Evolutionary conservation across 2,113 vertebrate species (phyloP).

Genomic region (Oncorhynchus keta): DNA sequence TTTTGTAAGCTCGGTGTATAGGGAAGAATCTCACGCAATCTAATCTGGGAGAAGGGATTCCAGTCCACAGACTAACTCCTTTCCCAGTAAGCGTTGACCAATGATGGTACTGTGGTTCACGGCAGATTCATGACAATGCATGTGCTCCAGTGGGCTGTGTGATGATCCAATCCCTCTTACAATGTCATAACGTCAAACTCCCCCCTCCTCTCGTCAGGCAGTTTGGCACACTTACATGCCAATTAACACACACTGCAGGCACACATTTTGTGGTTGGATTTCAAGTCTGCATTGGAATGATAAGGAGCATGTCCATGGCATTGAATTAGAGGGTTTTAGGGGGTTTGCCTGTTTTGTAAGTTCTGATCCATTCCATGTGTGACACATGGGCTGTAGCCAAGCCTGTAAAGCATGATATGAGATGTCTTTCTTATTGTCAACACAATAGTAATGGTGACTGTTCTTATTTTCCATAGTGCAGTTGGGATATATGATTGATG

Average conservation of each 20-base stretch:
- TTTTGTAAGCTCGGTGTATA: too few species aligned
- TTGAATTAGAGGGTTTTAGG: not conserved
- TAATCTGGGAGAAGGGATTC: not conserved
- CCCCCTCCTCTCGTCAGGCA: not conserved
- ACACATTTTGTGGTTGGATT: not conserved
- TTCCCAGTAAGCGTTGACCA: not conserved
- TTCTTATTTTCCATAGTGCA: too few species aligned
- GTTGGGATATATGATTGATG: too few species aligned
- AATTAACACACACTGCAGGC: not conserved
- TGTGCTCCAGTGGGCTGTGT: not conserved
- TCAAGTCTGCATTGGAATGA: not conserved
- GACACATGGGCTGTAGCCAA: too few species aligned
- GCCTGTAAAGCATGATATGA: too few species aligned
- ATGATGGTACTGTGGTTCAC: not conserved
- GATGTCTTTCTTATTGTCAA: too few species aligned
- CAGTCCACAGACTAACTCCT: not conserved
- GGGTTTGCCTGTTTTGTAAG: not conserved
- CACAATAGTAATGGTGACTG: too few species aligned
- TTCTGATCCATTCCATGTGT: not conserved
- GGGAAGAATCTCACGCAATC: not conserved
- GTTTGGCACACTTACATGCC: not conserved
- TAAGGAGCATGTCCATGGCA: not conserved
- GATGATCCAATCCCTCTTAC: not conserved
- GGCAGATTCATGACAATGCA: not conserved
- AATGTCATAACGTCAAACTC: not conserved